Evolutionary conservation across 2,113 vertebrate species (phyloP), one percentile per base, ranked within the genome.

Genomic region (Callipepla squamata): DNA sequence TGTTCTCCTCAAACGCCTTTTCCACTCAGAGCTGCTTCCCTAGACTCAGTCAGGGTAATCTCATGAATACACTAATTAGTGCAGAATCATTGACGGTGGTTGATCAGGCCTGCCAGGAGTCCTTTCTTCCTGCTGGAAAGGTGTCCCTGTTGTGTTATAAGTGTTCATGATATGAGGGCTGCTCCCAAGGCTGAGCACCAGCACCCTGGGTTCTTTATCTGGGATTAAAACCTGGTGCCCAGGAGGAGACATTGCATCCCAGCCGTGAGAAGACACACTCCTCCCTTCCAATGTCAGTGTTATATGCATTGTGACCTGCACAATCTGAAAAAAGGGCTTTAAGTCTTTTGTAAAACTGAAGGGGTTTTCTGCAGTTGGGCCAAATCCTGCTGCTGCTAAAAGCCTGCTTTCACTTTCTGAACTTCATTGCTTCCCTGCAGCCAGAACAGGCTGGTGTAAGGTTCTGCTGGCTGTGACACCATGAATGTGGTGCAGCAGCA

Each of bases 341-440:
- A 40, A 63, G 13, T 45, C 50, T 13, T 87, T 66, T 42, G 7
- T 34, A 61, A 63, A 85, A 70, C 1, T 62, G 53, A 45, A 76
- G 62, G 20, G 3, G 2, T 50, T 91, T 92, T 30, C 59, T 68
- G 19, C 18, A 8, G 63, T 61, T 50, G 45, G 50, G 75, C 28
- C 77, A 59, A 66, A 51, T 93, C 48, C 44, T 63, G 45, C 45
- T 51, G 47, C 21, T 92, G 36, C 32, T 53, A 57, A 67, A 70
- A 79, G 53, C 25, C 22, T 72, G 66, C 74, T 92, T 85, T 78
- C 23, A 9, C 68, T 79, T 85, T 93, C 87, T 86, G 42, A 73
- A 63, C 63, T 73, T n/a, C 66, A 51, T 32, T 13, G 84, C 26
- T 32, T 62, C 63, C 65, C 68, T 66, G 59, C 58, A 77, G 87